phyloP scores from a whole-genome alignment of 2,797 vertebrate genomes.

The Gadopsis marmoratus region DNA sequence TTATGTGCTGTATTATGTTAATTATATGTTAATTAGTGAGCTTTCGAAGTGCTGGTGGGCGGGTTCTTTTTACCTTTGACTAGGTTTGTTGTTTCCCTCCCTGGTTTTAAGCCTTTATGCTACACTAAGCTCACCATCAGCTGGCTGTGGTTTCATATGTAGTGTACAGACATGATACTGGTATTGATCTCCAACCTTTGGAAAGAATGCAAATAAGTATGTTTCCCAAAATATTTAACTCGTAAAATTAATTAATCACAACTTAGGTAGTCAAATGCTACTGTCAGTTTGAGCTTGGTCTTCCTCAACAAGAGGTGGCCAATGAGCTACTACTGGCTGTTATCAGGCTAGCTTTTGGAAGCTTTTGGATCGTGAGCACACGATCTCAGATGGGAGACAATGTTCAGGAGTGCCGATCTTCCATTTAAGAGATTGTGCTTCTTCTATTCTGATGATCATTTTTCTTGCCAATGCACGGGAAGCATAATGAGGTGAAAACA shows the following conservation, averaged over 20 bases:
- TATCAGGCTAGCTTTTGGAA: constrained; percentile 2
- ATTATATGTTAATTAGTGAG: background rate
- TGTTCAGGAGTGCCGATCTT: constrained; percentile 41
- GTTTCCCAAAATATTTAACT: background rate
- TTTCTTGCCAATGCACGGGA: constrained; percentile 37
- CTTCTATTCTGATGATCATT: constrained; percentile 38
- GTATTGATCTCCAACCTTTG: no score
- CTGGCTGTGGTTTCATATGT: background rate
- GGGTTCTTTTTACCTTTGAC: background rate
- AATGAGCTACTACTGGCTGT: constrained; percentile 1
- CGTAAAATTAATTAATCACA: background rate
- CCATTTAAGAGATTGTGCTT: constrained; percentile 34
- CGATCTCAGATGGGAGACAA: constrained; percentile 19
- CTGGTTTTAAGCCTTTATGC: background rate
- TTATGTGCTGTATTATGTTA: constrained; percentile 1
- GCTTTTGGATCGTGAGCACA: constrained; percentile 20
- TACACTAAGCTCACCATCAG: background rate
- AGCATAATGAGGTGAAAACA: constrained; percentile 65
- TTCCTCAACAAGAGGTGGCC: background rate
- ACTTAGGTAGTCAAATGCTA: background rate
- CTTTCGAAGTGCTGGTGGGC: background rate
- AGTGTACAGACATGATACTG: background rate
- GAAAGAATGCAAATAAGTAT: background rate
- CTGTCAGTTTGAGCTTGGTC: background rate
- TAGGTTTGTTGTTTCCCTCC: no score